Percentiles rank a stretch among this genome's conserved stretches.
Evolutionary conservation across 2,113 vertebrate genomes (phyloP).

Genomic region (Meriones unguiculatus): DNA sequence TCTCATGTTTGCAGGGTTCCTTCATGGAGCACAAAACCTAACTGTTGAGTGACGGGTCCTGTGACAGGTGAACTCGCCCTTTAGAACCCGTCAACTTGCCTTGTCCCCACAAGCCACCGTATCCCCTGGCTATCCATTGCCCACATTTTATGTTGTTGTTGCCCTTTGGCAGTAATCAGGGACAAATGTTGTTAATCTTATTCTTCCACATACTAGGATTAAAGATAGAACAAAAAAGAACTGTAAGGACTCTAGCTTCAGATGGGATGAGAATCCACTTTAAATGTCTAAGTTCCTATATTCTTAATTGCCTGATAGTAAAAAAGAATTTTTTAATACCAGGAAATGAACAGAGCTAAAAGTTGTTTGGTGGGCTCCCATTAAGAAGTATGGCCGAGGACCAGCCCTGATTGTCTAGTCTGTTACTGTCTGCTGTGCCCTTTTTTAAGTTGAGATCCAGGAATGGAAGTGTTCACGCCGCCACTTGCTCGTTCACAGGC

Average conservation of each 20-base stretch:
- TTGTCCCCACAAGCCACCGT: not conserved
- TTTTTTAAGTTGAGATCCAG: not conserved
- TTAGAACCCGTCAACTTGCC: not conserved
- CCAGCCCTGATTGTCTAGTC: not conserved
- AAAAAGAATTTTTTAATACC: not conserved
- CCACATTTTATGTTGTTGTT: not conserved
- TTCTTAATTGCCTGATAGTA: not conserved
- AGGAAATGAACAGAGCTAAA: conserved; percentile 10
- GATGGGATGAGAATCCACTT: not conserved
- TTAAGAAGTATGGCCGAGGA: not conserved
- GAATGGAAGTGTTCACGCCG: not conserved
- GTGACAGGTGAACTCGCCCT: not conserved
- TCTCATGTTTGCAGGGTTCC: not conserved
- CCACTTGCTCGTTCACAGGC: not conserved
- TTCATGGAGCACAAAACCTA: conserved; percentile 15
- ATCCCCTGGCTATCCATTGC: not conserved
- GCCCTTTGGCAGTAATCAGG: not conserved
- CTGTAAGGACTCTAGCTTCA: conserved; percentile 9
- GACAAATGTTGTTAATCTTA: conserved; percentile 35
- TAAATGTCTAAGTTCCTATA: not conserved
- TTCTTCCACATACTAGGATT: not conserved
- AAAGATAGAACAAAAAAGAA: not conserved
- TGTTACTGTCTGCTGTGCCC: not conserved
- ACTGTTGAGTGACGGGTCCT: not conserved
- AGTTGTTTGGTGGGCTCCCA: not conserved